phyloP scores from a whole-genome alignment of 2,888 invertebrate genomes.

The Plusia festucae region DNA sequence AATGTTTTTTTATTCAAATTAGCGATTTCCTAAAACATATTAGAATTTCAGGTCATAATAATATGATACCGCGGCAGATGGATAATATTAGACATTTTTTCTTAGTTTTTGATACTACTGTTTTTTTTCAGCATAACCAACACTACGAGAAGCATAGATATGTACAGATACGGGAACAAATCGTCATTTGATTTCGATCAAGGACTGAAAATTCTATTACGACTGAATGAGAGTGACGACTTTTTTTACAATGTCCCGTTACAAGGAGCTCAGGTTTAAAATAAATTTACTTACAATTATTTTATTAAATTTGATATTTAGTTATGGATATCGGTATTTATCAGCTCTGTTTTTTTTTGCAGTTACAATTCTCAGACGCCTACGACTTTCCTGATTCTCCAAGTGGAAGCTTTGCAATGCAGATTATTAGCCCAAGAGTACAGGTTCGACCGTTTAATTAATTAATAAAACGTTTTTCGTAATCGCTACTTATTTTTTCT shows the following conservation, averaged over 20 bases:
- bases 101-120: too few relatives aligned
- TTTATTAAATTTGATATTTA: neutral
- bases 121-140: conserved; percentile 65
- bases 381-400: conserved; percentile 89
- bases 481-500: too few relatives aligned
- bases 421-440: conserved; percentile 80
- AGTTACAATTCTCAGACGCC: conserved; percentile 89
- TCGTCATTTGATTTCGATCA: conserved; percentile 82
- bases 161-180: conserved; percentile 83
- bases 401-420: conserved; percentile 87
- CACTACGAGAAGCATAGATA: conserved; percentile 68
- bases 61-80: too few relatives aligned
- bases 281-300: neutral
- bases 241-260: conserved; percentile 85
- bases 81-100: too few relatives aligned
- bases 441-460: conserved; percentile 66
- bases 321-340: neutral
- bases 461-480: too few relatives aligned
- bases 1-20: too few relatives aligned
- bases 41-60: too few relatives aligned
- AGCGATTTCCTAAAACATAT: too few relatives aligned
- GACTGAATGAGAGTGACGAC: conserved; percentile 82
- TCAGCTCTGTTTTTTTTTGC: conserved; percentile 47
- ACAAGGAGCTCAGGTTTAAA: conserved; percentile 83
- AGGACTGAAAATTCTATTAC: conserved; percentile 79